Conservation (phyloP, 2,113 vertebrate genomes). For the Odontophorus gujanensis region DNA sequence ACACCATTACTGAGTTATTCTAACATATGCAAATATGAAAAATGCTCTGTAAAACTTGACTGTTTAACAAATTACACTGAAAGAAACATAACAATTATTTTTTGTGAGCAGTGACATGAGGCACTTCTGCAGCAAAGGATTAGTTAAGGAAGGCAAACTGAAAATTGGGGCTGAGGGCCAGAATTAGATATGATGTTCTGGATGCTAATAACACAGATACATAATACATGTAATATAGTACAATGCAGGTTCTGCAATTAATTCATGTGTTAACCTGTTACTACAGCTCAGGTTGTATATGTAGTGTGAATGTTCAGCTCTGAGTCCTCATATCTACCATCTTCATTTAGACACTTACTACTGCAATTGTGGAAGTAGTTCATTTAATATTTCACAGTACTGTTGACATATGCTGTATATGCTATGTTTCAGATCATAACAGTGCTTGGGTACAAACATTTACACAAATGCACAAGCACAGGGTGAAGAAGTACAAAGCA, state of each 20-base stretch:
- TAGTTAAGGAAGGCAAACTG: neutral
- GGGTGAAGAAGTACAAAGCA: neutral
- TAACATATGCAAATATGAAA: neutral
- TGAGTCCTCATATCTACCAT: neutral
- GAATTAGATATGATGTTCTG: neutral
- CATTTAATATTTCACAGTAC: neutral
- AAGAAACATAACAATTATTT: neutral
- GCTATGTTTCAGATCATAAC: neutral
- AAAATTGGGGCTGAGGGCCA: neutral
- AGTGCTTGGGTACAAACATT: neutral
- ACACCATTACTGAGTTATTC: neutral
- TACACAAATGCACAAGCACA: neutral
- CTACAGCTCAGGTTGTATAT: neutral
- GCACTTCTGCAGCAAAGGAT: neutral
- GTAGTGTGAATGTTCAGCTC: neutral
- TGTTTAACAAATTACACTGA: neutral
- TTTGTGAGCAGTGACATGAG: neutral
- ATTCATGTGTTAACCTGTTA: neutral
- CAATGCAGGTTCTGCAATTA: neutral
- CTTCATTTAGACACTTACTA: accelerated
- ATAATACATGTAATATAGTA: neutral
- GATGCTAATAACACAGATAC: neutral
- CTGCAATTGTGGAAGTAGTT: neutral
- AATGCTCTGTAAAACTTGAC: neutral
- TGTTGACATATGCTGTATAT: neutral